phyloP scores from a whole-genome alignment of 2,797 vertebrate species.

The Spinus pinus region DNA sequence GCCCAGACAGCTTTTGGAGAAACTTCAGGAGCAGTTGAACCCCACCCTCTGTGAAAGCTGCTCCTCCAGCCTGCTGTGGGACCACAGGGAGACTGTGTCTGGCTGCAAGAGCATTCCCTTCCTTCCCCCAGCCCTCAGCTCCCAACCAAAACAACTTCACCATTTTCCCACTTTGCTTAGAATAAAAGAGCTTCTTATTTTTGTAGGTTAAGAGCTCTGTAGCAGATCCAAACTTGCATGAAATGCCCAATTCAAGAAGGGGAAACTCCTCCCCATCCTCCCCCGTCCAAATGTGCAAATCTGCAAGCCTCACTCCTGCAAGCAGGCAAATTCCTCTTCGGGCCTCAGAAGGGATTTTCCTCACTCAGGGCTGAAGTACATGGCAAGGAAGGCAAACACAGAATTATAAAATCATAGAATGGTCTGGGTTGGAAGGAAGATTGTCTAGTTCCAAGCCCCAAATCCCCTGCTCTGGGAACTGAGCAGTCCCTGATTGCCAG shows the following conservation, averaged over 20 bases:
- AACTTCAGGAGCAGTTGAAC: background rate
- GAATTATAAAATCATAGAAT: background rate
- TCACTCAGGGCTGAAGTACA: background rate
- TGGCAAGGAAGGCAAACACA: background rate
- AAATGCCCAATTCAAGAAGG: constrained; percentile 33
- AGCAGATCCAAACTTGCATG: constrained; percentile 27
- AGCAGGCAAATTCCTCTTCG: background rate
- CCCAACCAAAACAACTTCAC: background rate
- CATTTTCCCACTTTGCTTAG: background rate
- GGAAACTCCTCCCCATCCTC: constrained; percentile 1
- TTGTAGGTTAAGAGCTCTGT: background rate
- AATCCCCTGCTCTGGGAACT: background rate
- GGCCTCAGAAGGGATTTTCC: background rate
- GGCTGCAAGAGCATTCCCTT: background rate
- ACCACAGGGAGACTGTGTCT: background rate
- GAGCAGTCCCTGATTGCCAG: background rate
- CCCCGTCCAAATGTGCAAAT: background rate
- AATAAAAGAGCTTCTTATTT: constrained; percentile 42
- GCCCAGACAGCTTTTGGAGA: background rate
- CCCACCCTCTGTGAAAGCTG: background rate
- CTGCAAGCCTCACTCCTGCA: background rate
- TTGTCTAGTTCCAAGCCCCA: background rate
- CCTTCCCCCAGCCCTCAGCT: background rate
- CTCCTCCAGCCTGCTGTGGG: background rate
- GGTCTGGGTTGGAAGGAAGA: background rate